Evolutionary conservation across 92 coral and sea anemone species (phyloP), one percentile per base, ranked within the genome.

Genomic region (Siderastrea radians): DNA sequence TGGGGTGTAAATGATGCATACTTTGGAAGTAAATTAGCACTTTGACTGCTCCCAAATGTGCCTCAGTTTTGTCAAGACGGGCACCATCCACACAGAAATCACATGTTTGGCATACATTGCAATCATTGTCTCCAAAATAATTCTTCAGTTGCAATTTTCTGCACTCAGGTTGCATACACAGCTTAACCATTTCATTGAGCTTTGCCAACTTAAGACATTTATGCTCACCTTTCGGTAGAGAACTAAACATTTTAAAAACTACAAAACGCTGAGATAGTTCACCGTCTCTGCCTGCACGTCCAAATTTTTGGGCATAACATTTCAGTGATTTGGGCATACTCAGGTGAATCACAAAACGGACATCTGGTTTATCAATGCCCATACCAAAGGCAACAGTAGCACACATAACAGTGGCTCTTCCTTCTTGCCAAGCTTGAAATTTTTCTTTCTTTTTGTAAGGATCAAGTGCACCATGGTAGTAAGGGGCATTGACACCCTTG

Each of bases 221-320:
- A 15, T 82, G 72, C 7, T 89, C 95, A 68, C 57, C 59, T 44
- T 90, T 91, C 1, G 93, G 91, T 50, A 90, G 75, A 16, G 89
- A 76, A 49, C 38, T 84, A 83, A 49, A 90, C 86, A 78, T 71
- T 84, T 2, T 3, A 78, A 92, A 93, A 46, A 75, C 70, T 8
- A 89, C 62, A 60, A 14, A 55, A 55, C 90, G 74, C 14, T 83
- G 77, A 1, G 89, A 85, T 4, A 59, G 79, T 11, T 62, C 57
- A 3, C 96, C 90, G 63, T 93, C 96, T 63, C 96, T 72, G 1
- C 92, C 96, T 0, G 94, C 94, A 4, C 92, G 80, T 2, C 96
- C 94, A 68, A 80, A 75, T 55, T 93, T 94, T 66, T 93, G 94
- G 48, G 70, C 79, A 75, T 93, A 93, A 17, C 78, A 75, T 55